Percentiles rank a stretch among this genome's conserved stretches.
Conservation (phyloP, 2,797 vertebrate genomes). For the Momotus momota region DNA sequence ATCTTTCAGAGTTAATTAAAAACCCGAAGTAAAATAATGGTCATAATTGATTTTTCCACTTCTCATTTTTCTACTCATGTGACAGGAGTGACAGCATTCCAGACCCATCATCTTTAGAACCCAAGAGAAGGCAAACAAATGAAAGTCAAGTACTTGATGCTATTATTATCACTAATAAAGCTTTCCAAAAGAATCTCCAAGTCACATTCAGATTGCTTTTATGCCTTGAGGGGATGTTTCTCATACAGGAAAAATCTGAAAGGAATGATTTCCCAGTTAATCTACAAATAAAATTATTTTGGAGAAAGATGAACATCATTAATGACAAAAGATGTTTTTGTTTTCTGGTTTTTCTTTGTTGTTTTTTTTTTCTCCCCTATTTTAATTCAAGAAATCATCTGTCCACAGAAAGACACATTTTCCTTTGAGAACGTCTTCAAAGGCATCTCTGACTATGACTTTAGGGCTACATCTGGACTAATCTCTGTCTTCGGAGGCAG, state of each 20-base stretch:
- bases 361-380: rapidly evolving
- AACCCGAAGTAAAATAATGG: neutral
- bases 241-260: neutral
- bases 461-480: neutral
- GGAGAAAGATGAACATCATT: neutral
- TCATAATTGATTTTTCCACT: neutral
- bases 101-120: neutral
- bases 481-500: neutral
- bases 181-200: neutral
- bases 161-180: neutral
- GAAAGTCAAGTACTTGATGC: neutral
- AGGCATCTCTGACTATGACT: too few relatives aligned
- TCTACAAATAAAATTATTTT: neutral
- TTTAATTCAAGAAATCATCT: neutral
- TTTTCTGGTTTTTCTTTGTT: neutral
- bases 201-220: neutral
- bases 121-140: neutral
- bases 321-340: neutral
- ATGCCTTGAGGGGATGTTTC: neutral
- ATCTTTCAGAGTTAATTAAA: neutral
- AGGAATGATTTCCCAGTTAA: neutral
- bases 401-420: neutral
- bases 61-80: neutral
- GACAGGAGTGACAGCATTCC: neutral
- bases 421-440: too few relatives aligned